Base-by-base conservation (phyloP, 2,113 vertebrate genomes). In the Acrocephalus kingi region DNA sequence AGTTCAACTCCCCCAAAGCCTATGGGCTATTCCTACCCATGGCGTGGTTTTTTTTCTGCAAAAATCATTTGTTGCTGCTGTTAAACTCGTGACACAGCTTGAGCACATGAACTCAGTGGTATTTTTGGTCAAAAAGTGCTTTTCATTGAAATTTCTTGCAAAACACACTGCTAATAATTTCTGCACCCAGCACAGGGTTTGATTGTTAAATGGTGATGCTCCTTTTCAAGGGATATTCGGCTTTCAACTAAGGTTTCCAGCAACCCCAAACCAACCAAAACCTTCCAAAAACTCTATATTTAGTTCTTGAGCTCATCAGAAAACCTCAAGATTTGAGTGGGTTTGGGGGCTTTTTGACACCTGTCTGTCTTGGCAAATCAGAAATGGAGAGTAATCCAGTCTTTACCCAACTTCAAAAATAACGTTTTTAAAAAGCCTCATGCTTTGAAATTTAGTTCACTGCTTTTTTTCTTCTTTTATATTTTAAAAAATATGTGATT, bases 91-190 rank as follows among this genome's bases (percentile, higher is more conserved):
- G 6, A 2, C 35, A 11, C 25, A 25, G 39, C 11, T 43, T 5
- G 0, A 4, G 39, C 22, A 6, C 31, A 4, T 2, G 3, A 64
- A 72, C 49, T 31, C 7, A 1, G 49, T 0, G 3, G 3, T 1
- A 7, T 28, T 85, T 62, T 2, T 1, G 2, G 46, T 39, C 31
- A 30, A 49, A 84, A 84, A 13, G 20, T 7, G 52, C 6, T 61
- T 21, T 84, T 69, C 10, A 10, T 7, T 0, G 0, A 59, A n/a
- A 10, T 73, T 68, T 46, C 59, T 54, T 27, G 46, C 30, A 17
- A 46, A 92, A 63, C 15, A 15, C 48, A 2, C 13, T 6, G 13
- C 24, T 4, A 19, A 3, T 22, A 63, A 54, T 22, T 78, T 4
- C 69, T 43, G 49, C 11, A 12, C 20, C 23, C 10, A 30, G 37